Evolutionary conservation across 1,140 invertebrate genomes (phyloP).

Genomic region (Halictus rubicundus): DNA sequence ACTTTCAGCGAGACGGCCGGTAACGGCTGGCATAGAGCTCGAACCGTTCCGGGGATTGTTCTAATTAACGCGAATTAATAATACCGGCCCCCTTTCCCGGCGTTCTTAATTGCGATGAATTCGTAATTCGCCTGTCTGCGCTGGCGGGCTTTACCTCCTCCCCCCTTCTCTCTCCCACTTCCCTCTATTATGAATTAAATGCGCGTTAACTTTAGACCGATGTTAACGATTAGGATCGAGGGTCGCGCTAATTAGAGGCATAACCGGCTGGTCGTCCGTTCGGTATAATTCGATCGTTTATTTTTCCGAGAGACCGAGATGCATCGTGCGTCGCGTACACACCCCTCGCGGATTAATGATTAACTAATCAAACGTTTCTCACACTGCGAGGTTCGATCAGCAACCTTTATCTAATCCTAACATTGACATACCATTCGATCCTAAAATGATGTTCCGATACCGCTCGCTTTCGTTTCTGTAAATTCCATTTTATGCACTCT

Average conservation of each 20-base stretch:
- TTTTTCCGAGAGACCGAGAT: constrained; percentile 38
- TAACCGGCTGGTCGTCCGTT: constrained; percentile 35
- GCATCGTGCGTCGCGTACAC: neutral
- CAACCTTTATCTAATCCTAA: too few relatives aligned
- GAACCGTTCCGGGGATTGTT: constrained; percentile 14
- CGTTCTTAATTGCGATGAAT: constrained; percentile 42
- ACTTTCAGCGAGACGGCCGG: neutral
- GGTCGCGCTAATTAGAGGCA: constrained; percentile 55
- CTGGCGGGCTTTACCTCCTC: neutral
- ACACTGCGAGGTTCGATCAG: too few relatives aligned
- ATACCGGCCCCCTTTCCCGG: neutral
- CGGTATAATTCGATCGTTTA: constrained; percentile 47
- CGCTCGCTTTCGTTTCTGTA: too few relatives aligned
- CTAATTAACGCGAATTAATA: constrained; percentile 28
- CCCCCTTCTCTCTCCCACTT: constrained; percentile 6
- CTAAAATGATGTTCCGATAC: too few relatives aligned
- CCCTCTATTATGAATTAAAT: constrained; percentile 57
- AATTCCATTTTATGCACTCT: too few relatives aligned
- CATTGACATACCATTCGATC: too few relatives aligned
- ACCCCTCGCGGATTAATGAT: too few relatives aligned
- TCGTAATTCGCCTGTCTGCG: constrained; percentile 26
- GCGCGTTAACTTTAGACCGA: constrained; percentile 49
- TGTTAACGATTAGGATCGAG: constrained; percentile 51
- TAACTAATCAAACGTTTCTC: neutral
- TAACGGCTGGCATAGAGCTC: neutral